A percentile compares a stretch with the other conserved stretches of the same genome.
Conservation (phyloP, 1,140 invertebrate species). For the Cyclargus thomasi region DNA sequence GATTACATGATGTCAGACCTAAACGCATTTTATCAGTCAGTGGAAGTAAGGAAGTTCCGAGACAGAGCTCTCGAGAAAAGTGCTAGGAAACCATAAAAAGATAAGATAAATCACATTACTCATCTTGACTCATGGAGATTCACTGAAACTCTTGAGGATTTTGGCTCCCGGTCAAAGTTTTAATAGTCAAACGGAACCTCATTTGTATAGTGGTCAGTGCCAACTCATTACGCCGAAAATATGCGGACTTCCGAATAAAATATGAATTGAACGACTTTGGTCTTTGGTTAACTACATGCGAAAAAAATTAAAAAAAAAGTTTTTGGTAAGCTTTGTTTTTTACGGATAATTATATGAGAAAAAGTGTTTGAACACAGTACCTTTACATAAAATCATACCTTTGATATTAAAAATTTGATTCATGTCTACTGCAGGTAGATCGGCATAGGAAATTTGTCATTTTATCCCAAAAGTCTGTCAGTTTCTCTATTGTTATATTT, state of each 20-base stretch:
- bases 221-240: neutral
- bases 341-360: too few relatives aligned
- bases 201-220: slow-evolving; percentile 8
- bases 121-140: slow-evolving; percentile 11
- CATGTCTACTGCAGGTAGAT: too few relatives aligned
- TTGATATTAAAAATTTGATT: too few relatives aligned
- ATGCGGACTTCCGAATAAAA: neutral
- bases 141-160: slow-evolving; percentile 8
- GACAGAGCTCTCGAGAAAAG: slow-evolving; percentile 10
- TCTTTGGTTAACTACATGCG: too few relatives aligned
- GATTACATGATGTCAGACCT: neutral
- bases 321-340: too few relatives aligned
- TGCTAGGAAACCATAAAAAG: slow-evolving; percentile 10
- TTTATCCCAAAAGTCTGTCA: too few relatives aligned
- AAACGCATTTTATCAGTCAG: neutral
- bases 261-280: neutral
- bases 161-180: slow-evolving; percentile 12
- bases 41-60: neutral
- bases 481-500: too few relatives aligned
- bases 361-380: too few relatives aligned
- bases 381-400: too few relatives aligned
- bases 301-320: too few relatives aligned
- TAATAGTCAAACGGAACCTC: slow-evolving; percentile 13
- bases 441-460: too few relatives aligned
- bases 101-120: slow-evolving; percentile 12